Evolutionary conservation across 2,888 invertebrate species (phyloP), one percentile per base, ranked within the genome.

Genomic region (Tanytarsus gracilentus): DNA sequence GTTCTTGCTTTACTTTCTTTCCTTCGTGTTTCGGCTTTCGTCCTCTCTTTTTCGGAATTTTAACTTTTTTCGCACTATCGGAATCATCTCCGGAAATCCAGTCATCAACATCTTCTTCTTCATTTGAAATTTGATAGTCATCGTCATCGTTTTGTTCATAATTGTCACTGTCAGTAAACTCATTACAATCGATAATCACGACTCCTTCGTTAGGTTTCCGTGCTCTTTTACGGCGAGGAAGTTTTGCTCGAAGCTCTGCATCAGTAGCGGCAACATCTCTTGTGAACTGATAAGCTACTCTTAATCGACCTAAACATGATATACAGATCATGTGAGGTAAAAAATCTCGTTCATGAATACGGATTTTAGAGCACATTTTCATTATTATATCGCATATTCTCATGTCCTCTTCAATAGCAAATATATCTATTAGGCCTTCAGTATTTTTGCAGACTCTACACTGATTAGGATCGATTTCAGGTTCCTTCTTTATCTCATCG

Each of bases 321-420:
- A 66, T 65, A 64, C 76, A 76, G 21, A 76, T 71, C 51, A 67
- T 72, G 61, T 74, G 72, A 2, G 76, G 76, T 63, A 76, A 68
- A 56, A 69, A 74, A 65, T 76, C 76, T 63, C 72, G 71, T 26
- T 66, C 67, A 9, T 68, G 67, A 52, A 76, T 72, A 61, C 69
- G 69, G 2, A 75, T 70, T 4, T 66, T 66, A n/a, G 74, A 70
- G 61, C 75, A 75, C 25, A 75, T 65, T 3, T 66, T 65, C 70
- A 74, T 70, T 61, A 75, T 64, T 66, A 73, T 69, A 59, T 75
- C 74, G 8, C 73, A 74, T 9, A 73, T 70, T 36, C 63, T 50
- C 4, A 70, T 67, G 48, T 66, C 67, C 8, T 66, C 63, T n/a
- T 66, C 67, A 3, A 66, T 61, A 33, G 68, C 68, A 51, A 73